Evolutionary conservation across 2,888 invertebrate genomes (phyloP).

Genomic region (Drosophila trichaetosa): DNA sequence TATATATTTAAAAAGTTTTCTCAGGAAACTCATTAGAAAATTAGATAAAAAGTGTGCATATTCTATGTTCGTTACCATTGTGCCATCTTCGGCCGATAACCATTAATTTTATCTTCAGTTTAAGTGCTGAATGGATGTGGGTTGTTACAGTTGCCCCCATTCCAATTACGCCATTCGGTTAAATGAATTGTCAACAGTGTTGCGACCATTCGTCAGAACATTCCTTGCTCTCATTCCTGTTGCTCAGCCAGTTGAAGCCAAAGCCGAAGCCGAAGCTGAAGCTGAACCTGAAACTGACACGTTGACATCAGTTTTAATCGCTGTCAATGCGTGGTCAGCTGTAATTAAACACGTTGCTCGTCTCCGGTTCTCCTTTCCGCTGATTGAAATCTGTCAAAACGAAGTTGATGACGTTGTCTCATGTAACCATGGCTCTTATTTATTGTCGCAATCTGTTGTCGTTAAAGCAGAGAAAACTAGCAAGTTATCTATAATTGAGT

Average conservation of each 20-base stretch:
- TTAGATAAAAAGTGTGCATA: neutral
- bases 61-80: neutral
- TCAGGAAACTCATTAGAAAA: neutral
- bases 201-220: slow-evolving; percentile 21
- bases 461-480: slow-evolving; percentile 13
- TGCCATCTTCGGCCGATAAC: neutral
- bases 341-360: slow-evolving; percentile 72
- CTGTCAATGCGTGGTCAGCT: slow-evolving; percentile 63
- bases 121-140: slow-evolving; percentile 25
- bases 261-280: slow-evolving; percentile 6
- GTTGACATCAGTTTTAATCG: slow-evolving; percentile 71
- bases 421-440: slow-evolving; percentile 9
- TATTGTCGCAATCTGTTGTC: slow-evolving; percentile 31
- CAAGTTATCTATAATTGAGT: slow-evolving; percentile 41
- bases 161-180: slow-evolving; percentile 41
- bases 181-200: slow-evolving; percentile 63
- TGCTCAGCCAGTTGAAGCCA: slow-evolving; percentile 28
- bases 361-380: neutral
- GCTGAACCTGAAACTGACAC: too few relatives aligned
- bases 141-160: slow-evolving; percentile 16
- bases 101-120: slow-evolving; percentile 29
- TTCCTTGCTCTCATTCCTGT: slow-evolving; percentile 19
- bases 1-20: neutral
- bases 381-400: slow-evolving; percentile 78
- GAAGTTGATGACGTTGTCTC: slow-evolving; percentile 42